Base-by-base conservation (phyloP, 2,797 vertebrate genomes). In the Microhierax caerulescens region DNA sequence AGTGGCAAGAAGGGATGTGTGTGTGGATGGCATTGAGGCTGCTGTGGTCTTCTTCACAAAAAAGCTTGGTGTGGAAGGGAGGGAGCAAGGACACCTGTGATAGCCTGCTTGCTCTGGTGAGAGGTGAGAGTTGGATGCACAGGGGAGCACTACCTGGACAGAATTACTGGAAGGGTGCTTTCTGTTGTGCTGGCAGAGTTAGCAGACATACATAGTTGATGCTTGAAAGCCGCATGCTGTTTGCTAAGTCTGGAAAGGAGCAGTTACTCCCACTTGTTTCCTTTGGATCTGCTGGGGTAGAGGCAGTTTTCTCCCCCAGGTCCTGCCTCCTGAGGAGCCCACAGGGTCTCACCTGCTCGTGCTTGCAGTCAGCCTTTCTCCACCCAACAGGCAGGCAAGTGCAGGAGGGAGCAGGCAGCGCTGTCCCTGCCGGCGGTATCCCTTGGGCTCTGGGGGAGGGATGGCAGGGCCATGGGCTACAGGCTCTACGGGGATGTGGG, bases 391-490 rank as follows among this genome's bases (percentile, higher is more conserved):
- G 47, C 14, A 12, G 17, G 20, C 3, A 17, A 61, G 37, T 1
- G 2, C 50, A 30, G n/a, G 43, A 85, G 60, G 28, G 43, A 27
- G 37, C 2, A 2, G 17, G 45, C 32, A 57, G n/a, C 1, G 0
- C 43, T 19, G 60, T 43, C 19, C 10, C 11, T 14, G 21, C 23
- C 1, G 3, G n/a, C 1, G 0, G 24, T 47, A 47, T 11, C 4
- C 20, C 21, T 54, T 45, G 1, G 2, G 8, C 60, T 68, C n/a
- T 65, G 32, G 15, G 20, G 32, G 45, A 72, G 43, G 68, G 48
- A n/a, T 32, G 30, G n/a, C 11, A 43, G 67, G 54, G 10, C 16
- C 36, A 17, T 11, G 27, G 51, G 22, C 48, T 64, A 57, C 60
- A 45, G 21, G 51, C 56, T 77, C 21, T 8, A 4, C 3, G 18